phyloP scores from a whole-genome alignment of 1,140 invertebrate species.

The Drosophila trapezifrons region DNA sequence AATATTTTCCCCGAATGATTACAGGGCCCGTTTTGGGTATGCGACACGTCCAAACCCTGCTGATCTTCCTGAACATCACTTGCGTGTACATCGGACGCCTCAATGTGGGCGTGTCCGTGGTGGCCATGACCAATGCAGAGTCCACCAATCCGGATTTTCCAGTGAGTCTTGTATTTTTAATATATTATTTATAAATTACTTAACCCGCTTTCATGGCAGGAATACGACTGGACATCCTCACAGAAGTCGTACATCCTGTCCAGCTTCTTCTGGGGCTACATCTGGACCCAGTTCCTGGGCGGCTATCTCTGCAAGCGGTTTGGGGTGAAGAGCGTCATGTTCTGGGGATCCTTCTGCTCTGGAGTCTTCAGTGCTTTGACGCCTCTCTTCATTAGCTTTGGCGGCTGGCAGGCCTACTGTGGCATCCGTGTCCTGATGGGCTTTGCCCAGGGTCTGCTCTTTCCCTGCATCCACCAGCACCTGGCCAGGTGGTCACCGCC shows the following conservation, averaged over 20 bases:
- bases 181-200: not conserved
- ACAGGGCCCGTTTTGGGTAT: slow-evolving; percentile 64
- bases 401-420: slow-evolving; percentile 87
- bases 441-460: slow-evolving; percentile 90
- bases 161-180: slow-evolving; percentile 15
- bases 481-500: slow-evolving; percentile 84
- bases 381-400: slow-evolving; percentile 68
- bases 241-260: slow-evolving; percentile 86
- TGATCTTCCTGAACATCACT: slow-evolving; percentile 64
- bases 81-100: slow-evolving; percentile 59
- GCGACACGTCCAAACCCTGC: slow-evolving; percentile 65
- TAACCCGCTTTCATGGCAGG: slow-evolving; percentile 20
- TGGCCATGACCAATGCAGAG: slow-evolving; percentile 73
- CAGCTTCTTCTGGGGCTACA: slow-evolving; percentile 88
- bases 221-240: slow-evolving; percentile 85
- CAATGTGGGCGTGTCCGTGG: slow-evolving; percentile 69
- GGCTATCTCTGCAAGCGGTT: slow-evolving; percentile 88
- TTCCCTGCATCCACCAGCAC: slow-evolving; percentile 90
- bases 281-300: slow-evolving; percentile 87
- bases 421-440: slow-evolving; percentile 90
- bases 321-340: slow-evolving; percentile 87
- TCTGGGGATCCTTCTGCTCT: slow-evolving; percentile 85
- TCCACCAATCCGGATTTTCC: slow-evolving; percentile 85
- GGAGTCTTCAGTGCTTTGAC: slow-evolving; percentile 82
- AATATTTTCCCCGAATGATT: not conserved